Base-by-base conservation (phyloP, 2,113 vertebrate genomes). In the Heloderma charlesbogerti region DNA sequence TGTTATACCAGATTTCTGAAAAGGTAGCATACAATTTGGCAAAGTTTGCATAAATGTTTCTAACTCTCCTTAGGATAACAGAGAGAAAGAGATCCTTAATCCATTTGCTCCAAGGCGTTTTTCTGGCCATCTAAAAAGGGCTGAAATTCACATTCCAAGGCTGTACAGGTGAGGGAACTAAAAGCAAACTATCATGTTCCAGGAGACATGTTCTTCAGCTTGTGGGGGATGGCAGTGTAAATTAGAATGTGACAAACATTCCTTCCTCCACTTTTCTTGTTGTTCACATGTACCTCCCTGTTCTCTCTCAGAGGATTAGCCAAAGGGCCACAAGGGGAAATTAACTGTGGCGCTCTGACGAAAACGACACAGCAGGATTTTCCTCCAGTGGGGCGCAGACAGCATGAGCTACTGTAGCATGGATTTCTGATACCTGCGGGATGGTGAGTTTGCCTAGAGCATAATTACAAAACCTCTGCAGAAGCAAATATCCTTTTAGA, bases 401-500 rank as follows among this genome's bases (percentile, higher is more conserved):
- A 86, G 40, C 20, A 91, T 84, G 0, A 86, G 57, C 0, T 27
- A 81, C 77, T 7, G 0, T 3, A 37, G 86, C 86, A 91, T 45
- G 40, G 87, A 40, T 91, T 34, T 75, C 22, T 9, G 1, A 20
- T 87, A 79, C 66, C 84, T 92, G 75, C 90, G 75, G 83, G 40
- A 82, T 71, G 87, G 83, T 93, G 84, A 25, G 87, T 90, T 93
- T 91, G 51, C 67, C 81, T 75, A 88, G 87, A 57, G 87, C 88
- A 89, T 54, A 94, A 31, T 74, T 77, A 92, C 84, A 92, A 93
- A 86, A 63, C 67, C 81, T 66, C 6, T 6, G 77, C 92, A 91
- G 72, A 88, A 86, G 95, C 87, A 95, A 95, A 93, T 51, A 89
- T 1, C 69, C 57, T 90, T 87, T 66, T 25, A 85, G 90, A 66